Conservation (phyloP, 1,140 invertebrate genomes). For the Caerostris extrusa region DNA sequence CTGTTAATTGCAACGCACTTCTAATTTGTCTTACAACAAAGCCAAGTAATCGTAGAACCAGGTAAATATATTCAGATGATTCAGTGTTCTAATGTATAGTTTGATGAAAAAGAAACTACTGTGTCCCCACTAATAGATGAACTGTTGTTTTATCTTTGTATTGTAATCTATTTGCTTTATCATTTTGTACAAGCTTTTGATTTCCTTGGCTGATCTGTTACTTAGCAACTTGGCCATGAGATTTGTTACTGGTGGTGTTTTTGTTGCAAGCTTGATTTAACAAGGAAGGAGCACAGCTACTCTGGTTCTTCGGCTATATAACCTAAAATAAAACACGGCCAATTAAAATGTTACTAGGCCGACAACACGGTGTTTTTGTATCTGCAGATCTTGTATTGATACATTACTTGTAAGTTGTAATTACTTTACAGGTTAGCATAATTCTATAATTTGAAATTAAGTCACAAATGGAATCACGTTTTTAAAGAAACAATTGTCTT, state of each 20-base stretch:
- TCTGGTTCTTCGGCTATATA: too few relatives aligned
- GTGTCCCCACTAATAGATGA: background rate
- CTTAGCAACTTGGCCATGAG: background rate
- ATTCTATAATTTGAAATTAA: too few relatives aligned
- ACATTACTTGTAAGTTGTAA: too few relatives aligned
- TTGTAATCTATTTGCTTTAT: background rate
- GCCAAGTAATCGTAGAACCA: background rate
- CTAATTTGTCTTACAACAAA: slow-evolving; percentile 4
- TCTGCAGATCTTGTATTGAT: too few relatives aligned
- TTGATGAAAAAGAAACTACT: background rate
- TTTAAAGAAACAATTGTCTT: too few relatives aligned
- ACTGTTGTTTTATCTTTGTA: slow-evolving; percentile 31
- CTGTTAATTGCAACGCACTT: slow-evolving; percentile 70
- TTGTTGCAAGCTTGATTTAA: background rate
- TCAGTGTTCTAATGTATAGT: slow-evolving; percentile 8
- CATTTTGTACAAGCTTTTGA: background rate
- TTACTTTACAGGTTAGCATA: too few relatives aligned
- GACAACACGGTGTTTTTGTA: too few relatives aligned
- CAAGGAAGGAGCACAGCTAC: background rate
- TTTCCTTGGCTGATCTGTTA: background rate
- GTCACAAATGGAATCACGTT: too few relatives aligned
- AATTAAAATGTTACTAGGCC: too few relatives aligned
- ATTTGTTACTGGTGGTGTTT: background rate
- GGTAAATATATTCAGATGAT: slow-evolving; percentile 34
- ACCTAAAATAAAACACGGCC: too few relatives aligned